Base-by-base conservation (phyloP, 2,113 vertebrate species). In the Struthio camelus region DNA sequence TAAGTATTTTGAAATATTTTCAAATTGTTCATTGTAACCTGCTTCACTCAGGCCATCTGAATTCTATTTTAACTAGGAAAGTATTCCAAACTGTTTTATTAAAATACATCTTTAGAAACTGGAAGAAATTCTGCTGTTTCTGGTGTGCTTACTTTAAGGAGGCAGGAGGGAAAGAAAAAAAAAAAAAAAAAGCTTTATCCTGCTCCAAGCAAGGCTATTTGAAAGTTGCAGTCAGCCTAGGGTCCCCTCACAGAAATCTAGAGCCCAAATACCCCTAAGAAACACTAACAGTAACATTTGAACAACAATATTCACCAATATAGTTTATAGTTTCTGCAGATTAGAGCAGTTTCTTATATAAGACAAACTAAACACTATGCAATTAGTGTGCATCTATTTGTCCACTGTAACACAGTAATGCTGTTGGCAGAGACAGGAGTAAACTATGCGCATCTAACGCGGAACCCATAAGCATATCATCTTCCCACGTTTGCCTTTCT, bases 21-120 rank as follows among this genome's bases (percentile, higher is more conserved):
- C n/a, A 89, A 48, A 83, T 76, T 27, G 56, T 94, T 95, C 12
- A 62, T 69, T 89, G 91, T 66, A 87, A 94, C 80, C 75, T 85
- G 75, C 70, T 83, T 91, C 94, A 51, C 23, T 25, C 15, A n/a
- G 27, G 46, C 34, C 65, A 65, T 56, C 20, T 46, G 40, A 58
- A 58, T 18, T 32, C 30, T 59, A 34, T 59, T 32, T 34, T 59
- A 32, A 58, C 32, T 19, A 32, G 56, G 30, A 11, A 59, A 34
- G 32, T 59, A 59, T 59, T 59, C 56, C 34, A 18, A 10, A 17
- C 32, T 34, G 30, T 34, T 32, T 59, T 34, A 59, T 59, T 32
- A 34, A 32, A 59, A 59, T 32, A 59, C 32, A 34, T 11, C 56
- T 59, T 59, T 17, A 59, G 56, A 59, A 18, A 18, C 17, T 34